Evolutionary conservation across 2,888 invertebrate species (phyloP).

Genomic region (Diaperis boleti): DNA sequence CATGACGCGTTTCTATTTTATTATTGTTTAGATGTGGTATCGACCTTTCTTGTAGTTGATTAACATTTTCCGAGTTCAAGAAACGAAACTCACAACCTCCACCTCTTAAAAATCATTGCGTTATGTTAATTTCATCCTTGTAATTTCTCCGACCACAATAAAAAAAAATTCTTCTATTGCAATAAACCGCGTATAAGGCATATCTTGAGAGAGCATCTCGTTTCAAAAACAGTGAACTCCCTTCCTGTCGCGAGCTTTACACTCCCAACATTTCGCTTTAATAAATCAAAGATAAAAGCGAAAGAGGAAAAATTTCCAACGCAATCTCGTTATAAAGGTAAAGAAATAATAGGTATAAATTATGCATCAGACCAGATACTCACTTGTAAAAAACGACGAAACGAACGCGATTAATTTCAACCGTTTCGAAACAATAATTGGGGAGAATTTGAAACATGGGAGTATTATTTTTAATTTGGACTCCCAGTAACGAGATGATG

Average conservation of each 20-base stretch:
- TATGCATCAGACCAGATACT: slow-evolving; percentile 16
- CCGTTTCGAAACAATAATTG: slow-evolving; percentile 19
- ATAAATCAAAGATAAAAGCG: slow-evolving; percentile 15
- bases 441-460: slow-evolving; percentile 1
- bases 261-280: not conserved
- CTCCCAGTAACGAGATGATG: not conserved
- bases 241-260: not conserved
- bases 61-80: too few relatives aligned
- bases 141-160: slow-evolving; percentile 2
- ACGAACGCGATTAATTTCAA: slow-evolving; percentile 27
- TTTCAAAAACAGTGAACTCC: slow-evolving; percentile 12
- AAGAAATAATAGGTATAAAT: slow-evolving; percentile 28
- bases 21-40: too few relatives aligned
- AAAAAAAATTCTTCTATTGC: not conserved
- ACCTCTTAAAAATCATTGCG: not conserved
- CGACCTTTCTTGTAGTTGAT: too few relatives aligned
- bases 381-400: slow-evolving; percentile 15
- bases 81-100: not conserved
- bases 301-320: slow-evolving; percentile 8
- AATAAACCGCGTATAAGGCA: not conserved
- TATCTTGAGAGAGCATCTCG: not conserved
- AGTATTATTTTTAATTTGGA: slow-evolving; percentile 12
- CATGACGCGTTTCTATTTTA: too few relatives aligned
- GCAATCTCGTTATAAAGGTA: slow-evolving; percentile 16
- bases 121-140: slow-evolving; percentile 8